phyloP scores from a whole-genome alignment of 2,888 invertebrate genomes.

The Andrena hattorfiana region DNA sequence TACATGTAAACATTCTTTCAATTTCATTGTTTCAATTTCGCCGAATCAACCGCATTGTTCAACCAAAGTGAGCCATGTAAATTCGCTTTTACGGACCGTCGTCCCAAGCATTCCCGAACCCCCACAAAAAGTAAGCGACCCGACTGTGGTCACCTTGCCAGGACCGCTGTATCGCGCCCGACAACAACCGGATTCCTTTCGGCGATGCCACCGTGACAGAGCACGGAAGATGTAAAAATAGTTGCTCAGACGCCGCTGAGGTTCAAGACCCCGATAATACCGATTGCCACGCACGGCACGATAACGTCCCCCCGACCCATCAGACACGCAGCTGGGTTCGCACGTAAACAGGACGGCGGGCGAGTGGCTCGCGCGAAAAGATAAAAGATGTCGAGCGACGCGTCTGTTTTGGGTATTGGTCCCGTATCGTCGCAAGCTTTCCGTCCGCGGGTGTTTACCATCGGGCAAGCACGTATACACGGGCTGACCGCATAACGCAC shows the following conservation, averaged over 20 bases:
- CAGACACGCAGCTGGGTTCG: constrained; percentile 46
- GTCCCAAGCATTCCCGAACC: no score
- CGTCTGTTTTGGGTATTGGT: background rate
- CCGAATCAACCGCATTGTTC: no score
- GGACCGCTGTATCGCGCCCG: constrained; percentile 19
- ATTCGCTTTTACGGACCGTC: no score
- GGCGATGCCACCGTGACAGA: constrained; percentile 18
- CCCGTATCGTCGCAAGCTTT: constrained; percentile 1
- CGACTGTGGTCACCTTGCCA: background rate
- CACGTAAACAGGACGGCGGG: constrained; percentile 18
- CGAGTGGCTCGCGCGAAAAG: background rate
- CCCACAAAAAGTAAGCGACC: background rate
- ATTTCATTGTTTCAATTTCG: no score
- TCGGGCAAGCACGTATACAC: constrained; percentile 8
- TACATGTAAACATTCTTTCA: no score
- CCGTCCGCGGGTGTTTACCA: constrained; percentile 21
- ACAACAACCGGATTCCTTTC: constrained; percentile 47
- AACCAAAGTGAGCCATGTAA: no score
- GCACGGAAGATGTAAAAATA: constrained; percentile 33
- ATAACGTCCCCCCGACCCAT: constrained; percentile 43
- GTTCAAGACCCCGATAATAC: constrained; percentile 56
- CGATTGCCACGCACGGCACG: constrained; percentile 25
- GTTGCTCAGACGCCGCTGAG: constrained; percentile 24
- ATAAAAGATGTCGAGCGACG: constrained; percentile 15
- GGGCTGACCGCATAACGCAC: constrained; percentile 16